phyloP scores from a whole-genome alignment of 2,113 vertebrate genomes.

The Cinclus mexicanus region DNA sequence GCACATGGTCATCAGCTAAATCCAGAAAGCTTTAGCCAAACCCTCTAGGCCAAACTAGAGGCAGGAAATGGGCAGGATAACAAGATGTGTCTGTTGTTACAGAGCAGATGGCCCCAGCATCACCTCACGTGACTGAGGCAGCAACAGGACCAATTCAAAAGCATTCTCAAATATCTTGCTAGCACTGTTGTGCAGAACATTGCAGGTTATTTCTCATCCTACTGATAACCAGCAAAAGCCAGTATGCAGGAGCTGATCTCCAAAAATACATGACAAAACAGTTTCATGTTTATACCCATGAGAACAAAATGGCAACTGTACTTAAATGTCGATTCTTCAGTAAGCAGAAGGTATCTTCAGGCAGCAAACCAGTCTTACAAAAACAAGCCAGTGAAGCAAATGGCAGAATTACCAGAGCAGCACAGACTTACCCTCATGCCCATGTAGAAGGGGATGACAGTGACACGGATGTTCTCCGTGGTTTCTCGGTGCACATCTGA shows the following conservation, averaged over 20 bases:
- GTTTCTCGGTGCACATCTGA: slow-evolving; percentile 97
- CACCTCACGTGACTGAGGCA: neutral
- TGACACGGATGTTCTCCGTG: slow-evolving; percentile 95
- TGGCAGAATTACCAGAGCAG: neutral
- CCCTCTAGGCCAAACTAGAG: neutral
- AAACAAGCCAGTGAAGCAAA: neutral
- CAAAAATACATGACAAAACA: neutral
- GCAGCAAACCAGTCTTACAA: neutral
- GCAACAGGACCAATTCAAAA: neutral
- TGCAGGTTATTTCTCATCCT: neutral
- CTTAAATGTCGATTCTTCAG: neutral
- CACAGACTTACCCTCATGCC: slow-evolving; percentile 90
- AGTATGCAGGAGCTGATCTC: neutral
- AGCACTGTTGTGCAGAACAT: neutral
- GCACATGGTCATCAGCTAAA: neutral
- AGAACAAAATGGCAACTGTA: neutral
- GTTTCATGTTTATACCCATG: neutral
- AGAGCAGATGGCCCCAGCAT: neutral
- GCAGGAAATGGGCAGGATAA: neutral
- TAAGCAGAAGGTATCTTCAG: neutral
- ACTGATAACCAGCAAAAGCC: neutral
- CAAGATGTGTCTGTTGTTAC: neutral
- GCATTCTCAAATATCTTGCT: neutral
- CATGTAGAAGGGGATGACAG: slow-evolving; percentile 99
- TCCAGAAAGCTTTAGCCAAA: neutral